Conservation (phyloP, 2,113 vertebrate genomes). For the Oophaga pumilio region DNA sequence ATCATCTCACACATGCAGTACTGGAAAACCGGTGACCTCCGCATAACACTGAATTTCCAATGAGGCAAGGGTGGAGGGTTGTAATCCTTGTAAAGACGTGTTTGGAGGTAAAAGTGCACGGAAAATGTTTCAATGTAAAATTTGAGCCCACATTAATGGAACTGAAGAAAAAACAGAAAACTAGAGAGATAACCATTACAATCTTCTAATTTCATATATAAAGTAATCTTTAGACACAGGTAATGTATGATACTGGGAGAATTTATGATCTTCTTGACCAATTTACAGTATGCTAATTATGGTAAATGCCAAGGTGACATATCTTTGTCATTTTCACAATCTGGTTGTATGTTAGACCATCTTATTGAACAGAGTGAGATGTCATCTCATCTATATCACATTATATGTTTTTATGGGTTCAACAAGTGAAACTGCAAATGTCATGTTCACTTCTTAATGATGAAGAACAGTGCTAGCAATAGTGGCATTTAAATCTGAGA, state of each 20-base stretch:
- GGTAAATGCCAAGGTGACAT: slow-evolving; percentile 18
- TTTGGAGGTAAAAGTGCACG: slow-evolving; percentile 25
- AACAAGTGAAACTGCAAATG: slow-evolving; percentile 36
- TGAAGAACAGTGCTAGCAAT: not conserved
- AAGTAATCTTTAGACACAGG: not conserved
- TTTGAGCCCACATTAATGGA: not conserved
- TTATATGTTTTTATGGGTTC: slow-evolving; percentile 19
- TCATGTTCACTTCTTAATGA: slow-evolving; percentile 26
- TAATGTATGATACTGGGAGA: not conserved
- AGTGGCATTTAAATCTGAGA: slow-evolving; percentile 19
- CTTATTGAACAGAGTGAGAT: not conserved
- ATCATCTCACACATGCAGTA: slow-evolving; percentile 50
- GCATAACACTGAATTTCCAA: slow-evolving; percentile 53
- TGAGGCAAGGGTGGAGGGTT: slow-evolving; percentile 24
- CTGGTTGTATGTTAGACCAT: not conserved
- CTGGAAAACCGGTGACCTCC: slow-evolving; percentile 49
- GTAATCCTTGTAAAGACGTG: slow-evolving; percentile 37
- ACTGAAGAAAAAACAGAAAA: not conserved
- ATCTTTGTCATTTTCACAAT: slow-evolving; percentile 25
- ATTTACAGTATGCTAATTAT: slow-evolving; percentile 12
- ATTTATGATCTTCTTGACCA: not conserved
- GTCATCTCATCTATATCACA: slow-evolving; percentile 18
- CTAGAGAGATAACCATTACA: not conserved
- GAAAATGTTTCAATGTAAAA: not conserved
- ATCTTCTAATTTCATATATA: not conserved